Base-by-base conservation (phyloP, 1,140 invertebrate genomes). In the Rhynchophorus ferrugineus region DNA sequence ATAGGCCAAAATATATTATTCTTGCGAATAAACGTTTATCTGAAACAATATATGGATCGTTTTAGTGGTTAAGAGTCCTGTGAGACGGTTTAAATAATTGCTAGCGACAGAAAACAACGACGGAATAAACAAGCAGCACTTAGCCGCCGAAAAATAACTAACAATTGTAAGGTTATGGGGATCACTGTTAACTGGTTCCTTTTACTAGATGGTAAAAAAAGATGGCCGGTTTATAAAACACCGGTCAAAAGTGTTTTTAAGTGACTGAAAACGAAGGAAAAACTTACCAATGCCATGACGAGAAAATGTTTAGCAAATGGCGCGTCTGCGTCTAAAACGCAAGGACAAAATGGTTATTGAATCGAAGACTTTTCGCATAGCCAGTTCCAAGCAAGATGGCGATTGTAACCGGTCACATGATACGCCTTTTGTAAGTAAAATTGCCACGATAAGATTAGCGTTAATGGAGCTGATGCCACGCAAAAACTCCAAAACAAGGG, bases 291-390 rank as follows among this genome's bases (percentile, higher is more conserved):
- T 63, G 66, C 66, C 67, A 69, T 69, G 61, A 65, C 65, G 63
- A 68, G 61, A 58, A 61, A 69, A 64, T 64, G 64, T 67, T 70
- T 69, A 66, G 67, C 66, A 71, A 71, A 71, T 71, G 69, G 69
- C 69, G 68, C 66, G 43, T 37, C 43, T 38, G 49, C 49, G 49
- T 45, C 43, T 45, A 34, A 45, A 14, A 5, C 36, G 24, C 49
- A 52, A 52, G 49, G 49, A 41, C 49, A 52, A 44, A 52, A 52
- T 52, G 42, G 42, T 52, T 39, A 52, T 52, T 52, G 49, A 44
- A 19, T 22, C 38, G 17, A 21, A 22, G 43, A 42, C 20, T 45
- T 50, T 50, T 38, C 24, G 48, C 48, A 19, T n/a, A 8, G 2
- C 9, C 38, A 6, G 35, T 16, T n/a, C n/a, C n/a, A n/a, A n/a